Evolutionary conservation across 2,888 invertebrate genomes (phyloP).

Genomic region (Eristalis pertinax): DNA sequence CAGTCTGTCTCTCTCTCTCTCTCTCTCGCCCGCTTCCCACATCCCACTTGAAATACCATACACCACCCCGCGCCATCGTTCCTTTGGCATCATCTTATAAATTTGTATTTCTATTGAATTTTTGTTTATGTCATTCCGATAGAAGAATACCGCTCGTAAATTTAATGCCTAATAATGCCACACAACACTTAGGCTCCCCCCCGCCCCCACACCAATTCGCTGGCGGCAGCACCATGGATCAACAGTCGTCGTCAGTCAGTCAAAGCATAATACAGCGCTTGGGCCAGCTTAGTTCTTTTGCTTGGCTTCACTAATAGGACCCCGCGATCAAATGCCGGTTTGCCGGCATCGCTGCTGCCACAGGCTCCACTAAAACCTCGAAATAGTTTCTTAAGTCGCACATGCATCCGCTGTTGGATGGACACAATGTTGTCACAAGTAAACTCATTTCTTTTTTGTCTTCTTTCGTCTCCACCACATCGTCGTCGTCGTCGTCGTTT

Average conservation of each 20-base stretch:
- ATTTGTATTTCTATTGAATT: constrained; percentile 48
- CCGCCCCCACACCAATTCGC: background rate
- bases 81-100: constrained; percentile 32
- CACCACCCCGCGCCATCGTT: background rate
- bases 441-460: constrained; percentile 16
- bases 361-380: constrained; percentile 8
- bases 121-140: constrained; percentile 57
- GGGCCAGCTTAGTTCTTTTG: constrained; percentile 41
- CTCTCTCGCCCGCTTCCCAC: background rate
- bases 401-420: constrained; percentile 21
- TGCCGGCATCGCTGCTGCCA: background rate
- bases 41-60: background rate
- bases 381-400: constrained; percentile 25
- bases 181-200: constrained; percentile 31
- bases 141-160: constrained; percentile 57
- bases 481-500: background rate
- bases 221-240: background rate
- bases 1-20: too few relatives aligned
- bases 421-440: constrained; percentile 40
- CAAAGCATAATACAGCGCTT: constrained; percentile 19
- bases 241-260: constrained; percentile 3
- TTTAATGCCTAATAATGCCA: constrained; percentile 50
- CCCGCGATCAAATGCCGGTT: constrained; percentile 23
- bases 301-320: constrained; percentile 52
- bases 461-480: background rate